Conservation (phyloP, 35 echinoderm and acorn worm species). For the Heliocidaris tuberculata region DNA sequence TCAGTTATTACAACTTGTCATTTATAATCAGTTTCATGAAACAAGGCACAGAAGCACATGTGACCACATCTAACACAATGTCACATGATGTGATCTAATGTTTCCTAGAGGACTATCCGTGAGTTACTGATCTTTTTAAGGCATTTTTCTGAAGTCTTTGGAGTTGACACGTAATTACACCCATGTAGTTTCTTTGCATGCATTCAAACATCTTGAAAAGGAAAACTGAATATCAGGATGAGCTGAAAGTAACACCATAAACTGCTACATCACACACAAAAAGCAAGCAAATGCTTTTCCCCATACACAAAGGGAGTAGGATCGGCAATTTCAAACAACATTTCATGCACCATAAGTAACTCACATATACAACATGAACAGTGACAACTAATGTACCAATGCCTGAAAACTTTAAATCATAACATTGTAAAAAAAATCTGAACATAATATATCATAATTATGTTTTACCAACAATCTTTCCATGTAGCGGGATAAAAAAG, state of each 20-base stretch:
- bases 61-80: neutral
- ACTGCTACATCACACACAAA: neutral
- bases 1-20: neutral
- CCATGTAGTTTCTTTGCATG: neutral
- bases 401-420: neutral
- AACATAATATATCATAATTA: neutral
- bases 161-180: neutral
- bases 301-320: too few relatives aligned
- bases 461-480: neutral
- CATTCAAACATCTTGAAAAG: neutral
- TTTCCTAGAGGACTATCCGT: neutral
- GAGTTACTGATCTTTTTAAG: neutral
- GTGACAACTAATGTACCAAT: neutral
- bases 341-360: neutral
- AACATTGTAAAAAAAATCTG: neutral
- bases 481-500: neutral
- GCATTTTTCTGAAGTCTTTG: neutral
- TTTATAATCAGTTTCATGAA: neutral
- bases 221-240: neutral
- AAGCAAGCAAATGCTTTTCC: too few relatives aligned
- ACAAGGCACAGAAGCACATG: neutral
- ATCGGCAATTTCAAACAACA: neutral
- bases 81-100: neutral
- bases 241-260: neutral
- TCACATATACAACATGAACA: neutral